These are phyloP conservation scores for Atherinosoma microstoma DNA, from an alignment of 2,797 vertebrate genomes.

Conservation along the genomic window DNA sequence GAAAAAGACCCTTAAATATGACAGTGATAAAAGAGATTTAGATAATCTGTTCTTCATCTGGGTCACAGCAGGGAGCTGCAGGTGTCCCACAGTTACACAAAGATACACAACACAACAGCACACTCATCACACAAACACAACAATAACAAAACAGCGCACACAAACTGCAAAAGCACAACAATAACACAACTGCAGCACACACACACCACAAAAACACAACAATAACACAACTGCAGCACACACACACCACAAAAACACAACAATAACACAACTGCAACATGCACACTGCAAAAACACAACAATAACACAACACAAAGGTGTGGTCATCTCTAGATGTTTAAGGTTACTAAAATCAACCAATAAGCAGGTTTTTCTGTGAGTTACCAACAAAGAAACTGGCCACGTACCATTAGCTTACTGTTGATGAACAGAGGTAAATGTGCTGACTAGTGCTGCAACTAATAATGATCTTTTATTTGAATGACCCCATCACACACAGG, in stretches of 20 bases:
- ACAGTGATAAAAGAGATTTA: conserved; percentile 57
- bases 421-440: no score
- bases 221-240: neutral
- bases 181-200: neutral
- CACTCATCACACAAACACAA: no score
- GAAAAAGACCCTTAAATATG: conserved; percentile 54
- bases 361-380: neutral
- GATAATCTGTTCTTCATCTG: conserved; percentile 73
- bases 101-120: no score
- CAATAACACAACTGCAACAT: neutral
- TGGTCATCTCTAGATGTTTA: neutral
- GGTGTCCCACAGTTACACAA: conserved; percentile 41
- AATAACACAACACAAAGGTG: neutral
- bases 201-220: conserved; percentile 17
- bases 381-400: neutral
- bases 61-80: conserved; percentile 63
- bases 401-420: neutral
- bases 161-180: no score
- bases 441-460: no score
- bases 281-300: conserved; percentile 17
- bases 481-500: no score
- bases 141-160: no score
- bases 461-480: no score
- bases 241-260: no score
- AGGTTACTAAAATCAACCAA: neutral